phyloP scores from a whole-genome alignment of 2,797 vertebrate genomes.

The Chloroceryle inda region DNA sequence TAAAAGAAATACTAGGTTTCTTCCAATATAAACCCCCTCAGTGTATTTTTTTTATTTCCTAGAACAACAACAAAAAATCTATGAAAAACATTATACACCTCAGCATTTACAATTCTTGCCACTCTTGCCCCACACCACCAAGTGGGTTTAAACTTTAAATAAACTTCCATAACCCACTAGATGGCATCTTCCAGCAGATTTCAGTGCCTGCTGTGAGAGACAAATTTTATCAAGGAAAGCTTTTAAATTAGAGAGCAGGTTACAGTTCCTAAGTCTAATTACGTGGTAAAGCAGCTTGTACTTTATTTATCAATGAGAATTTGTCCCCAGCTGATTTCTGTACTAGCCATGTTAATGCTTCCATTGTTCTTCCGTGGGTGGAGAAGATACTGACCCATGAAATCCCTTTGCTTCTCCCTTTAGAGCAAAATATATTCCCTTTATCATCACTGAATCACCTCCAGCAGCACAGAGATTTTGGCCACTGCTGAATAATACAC shows the following conservation, averaged over 20 bases:
- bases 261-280: background rate
- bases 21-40: background rate
- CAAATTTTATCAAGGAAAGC: constrained; percentile 3
- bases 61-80: background rate
- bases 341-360: background rate
- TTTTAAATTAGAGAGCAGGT: constrained; percentile 29
- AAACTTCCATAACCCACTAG: constrained; percentile 73
- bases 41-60: constrained; percentile 10
- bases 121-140: background rate
- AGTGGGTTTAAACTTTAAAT: constrained; percentile 33
- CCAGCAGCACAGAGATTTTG: background rate
- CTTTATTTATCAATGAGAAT: constrained; percentile 15
- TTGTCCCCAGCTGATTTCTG: background rate
- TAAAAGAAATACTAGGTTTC: background rate
- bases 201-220: background rate
- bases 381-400: background rate
- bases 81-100: background rate
- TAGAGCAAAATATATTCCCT: background rate
- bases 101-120: background rate
- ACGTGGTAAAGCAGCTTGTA: background rate
- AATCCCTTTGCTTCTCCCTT: background rate
- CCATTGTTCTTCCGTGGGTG: background rate
- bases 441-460: constrained; percentile 40
- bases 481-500: constrained; percentile 49
- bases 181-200: constrained; percentile 77